These are phyloP conservation scores for Ormyrus thymus DNA, from an alignment of 2,888 invertebrate species.

Conservation along the genomic window DNA sequence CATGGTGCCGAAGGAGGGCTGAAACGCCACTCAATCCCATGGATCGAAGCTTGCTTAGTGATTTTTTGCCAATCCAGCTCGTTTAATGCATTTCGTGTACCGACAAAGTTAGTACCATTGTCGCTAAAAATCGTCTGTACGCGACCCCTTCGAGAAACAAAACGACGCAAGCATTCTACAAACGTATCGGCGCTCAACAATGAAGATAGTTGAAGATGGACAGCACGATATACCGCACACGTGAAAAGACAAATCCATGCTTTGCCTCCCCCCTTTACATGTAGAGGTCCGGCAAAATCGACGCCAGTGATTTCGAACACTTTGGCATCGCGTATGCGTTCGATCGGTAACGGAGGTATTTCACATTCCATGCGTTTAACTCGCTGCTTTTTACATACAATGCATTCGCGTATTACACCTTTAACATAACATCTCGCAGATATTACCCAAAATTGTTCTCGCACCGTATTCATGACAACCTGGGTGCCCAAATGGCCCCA, in stretches of 20 bases:
- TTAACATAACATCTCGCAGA: not conserved
- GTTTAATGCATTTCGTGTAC: slow-evolving; percentile 61
- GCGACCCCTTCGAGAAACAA: slow-evolving; percentile 65
- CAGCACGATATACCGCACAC: slow-evolving; percentile 64
- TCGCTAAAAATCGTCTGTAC: slow-evolving; percentile 66
- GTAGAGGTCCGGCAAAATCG: slow-evolving; percentile 68
- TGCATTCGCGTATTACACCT: not conserved
- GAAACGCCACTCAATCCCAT: slow-evolving; percentile 64
- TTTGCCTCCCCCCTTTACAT: slow-evolving; percentile 57
- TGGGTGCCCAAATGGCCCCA: slow-evolving; percentile 41
- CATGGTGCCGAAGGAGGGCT: slow-evolving; percentile 71
- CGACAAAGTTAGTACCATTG: slow-evolving; percentile 71
- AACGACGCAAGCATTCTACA: slow-evolving; percentile 64
- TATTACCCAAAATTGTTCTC: not conserved
- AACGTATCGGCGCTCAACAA: slow-evolving; percentile 59
- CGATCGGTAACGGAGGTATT: not conserved
- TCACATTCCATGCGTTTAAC: not conserved
- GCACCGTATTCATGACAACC: not conserved
- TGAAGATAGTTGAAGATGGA: slow-evolving; percentile 12
- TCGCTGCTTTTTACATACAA: slow-evolving; percentile 11
- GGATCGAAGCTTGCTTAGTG: slow-evolving; percentile 45
- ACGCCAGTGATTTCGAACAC: slow-evolving; percentile 63
- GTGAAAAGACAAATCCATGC: slow-evolving; percentile 68
- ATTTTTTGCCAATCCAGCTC: slow-evolving; percentile 62
- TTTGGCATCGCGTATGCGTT: slow-evolving; percentile 41